Conservation (phyloP, 2,113 vertebrate species). For the Onychostoma macrolepis region DNA sequence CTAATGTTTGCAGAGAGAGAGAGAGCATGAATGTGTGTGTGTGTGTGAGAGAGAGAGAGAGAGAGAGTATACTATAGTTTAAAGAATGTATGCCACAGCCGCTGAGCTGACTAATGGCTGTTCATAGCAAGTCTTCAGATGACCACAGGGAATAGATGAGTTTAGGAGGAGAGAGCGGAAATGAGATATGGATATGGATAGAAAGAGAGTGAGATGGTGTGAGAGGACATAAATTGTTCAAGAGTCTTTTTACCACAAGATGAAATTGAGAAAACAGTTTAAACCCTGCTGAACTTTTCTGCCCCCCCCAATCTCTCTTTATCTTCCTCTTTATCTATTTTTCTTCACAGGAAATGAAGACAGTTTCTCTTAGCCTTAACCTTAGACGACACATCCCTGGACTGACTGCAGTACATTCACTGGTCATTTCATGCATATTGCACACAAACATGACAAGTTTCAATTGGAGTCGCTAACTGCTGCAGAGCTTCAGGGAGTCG, state of each 20-base stretch:
- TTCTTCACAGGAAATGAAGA: not conserved
- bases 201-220: not conserved
- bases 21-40: not conserved
- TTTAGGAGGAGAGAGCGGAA: slow-evolving; percentile 29
- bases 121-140: slow-evolving; percentile 17
- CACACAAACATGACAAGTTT: not conserved
- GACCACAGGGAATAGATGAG: slow-evolving; percentile 23
- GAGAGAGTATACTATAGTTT: not conserved
- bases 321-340: not conserved
- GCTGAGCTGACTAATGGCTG: slow-evolving; percentile 31
- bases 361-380: not conserved
- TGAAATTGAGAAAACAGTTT: slow-evolving; percentile 1
- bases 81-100: slow-evolving; percentile 7
- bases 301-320: not conserved
- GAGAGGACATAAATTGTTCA: not conserved
- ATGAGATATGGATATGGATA: slow-evolving; percentile 17
- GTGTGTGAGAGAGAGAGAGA: slow-evolving; percentile 15
- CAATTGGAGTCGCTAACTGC: not conserved
- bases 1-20: slow-evolving; percentile 55
- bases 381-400: not conserved
- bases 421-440: not conserved
- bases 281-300: not conserved
- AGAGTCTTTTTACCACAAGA: not conserved
- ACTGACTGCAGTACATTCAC: not conserved
- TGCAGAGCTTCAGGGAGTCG: not conserved